Evolutionary conservation across 1,140 invertebrate genomes (phyloP).

Genomic region (Drosophila pseudoananassae): DNA sequence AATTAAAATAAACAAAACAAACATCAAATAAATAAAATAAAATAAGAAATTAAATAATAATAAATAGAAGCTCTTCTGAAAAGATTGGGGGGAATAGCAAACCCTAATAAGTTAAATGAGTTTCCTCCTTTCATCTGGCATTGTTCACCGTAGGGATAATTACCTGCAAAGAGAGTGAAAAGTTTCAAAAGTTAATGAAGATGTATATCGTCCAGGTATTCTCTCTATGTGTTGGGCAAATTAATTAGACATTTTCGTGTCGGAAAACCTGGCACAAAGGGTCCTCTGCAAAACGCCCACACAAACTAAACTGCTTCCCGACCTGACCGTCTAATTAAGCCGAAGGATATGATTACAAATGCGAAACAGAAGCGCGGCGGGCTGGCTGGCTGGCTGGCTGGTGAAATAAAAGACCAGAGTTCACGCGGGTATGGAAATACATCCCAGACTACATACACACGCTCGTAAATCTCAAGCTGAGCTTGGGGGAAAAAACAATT

Average conservation of each 20-base stretch:
- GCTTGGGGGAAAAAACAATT: slow-evolving; percentile 28
- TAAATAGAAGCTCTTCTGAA: not conserved
- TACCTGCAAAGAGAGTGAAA: slow-evolving; percentile 67
- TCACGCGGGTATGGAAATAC: slow-evolving; percentile 6
- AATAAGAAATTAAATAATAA: not conserved
- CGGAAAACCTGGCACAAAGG: slow-evolving; percentile 18
- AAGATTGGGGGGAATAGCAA: not conserved
- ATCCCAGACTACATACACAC: not conserved
- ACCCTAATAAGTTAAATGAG: slow-evolving; percentile 32
- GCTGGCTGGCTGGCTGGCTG: slow-evolving; percentile 23
- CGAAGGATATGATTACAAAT: slow-evolving; percentile 45
- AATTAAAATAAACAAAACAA: slow-evolving; percentile 28
- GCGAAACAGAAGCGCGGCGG: slow-evolving; percentile 1
- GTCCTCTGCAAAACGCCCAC: slow-evolving; percentile 20
- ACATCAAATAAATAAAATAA: not conserved
- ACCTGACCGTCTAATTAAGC: slow-evolving; percentile 45
- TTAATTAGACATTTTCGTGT: slow-evolving; percentile 63
- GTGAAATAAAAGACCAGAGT: slow-evolving; percentile 38
- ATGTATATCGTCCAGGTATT: slow-evolving; percentile 51
- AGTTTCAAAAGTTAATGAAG: slow-evolving; percentile 63
- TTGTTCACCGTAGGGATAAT: slow-evolving; percentile 44
- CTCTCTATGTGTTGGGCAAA: slow-evolving; percentile 59
- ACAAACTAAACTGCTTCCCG: slow-evolving; percentile 31
- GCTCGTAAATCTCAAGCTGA: slow-evolving; percentile 26
- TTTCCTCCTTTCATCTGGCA: slow-evolving; percentile 6